These are phyloP conservation scores for Dryobota labecula DNA, from an alignment of 2,888 invertebrate species.

Conservation along the genomic window DNA sequence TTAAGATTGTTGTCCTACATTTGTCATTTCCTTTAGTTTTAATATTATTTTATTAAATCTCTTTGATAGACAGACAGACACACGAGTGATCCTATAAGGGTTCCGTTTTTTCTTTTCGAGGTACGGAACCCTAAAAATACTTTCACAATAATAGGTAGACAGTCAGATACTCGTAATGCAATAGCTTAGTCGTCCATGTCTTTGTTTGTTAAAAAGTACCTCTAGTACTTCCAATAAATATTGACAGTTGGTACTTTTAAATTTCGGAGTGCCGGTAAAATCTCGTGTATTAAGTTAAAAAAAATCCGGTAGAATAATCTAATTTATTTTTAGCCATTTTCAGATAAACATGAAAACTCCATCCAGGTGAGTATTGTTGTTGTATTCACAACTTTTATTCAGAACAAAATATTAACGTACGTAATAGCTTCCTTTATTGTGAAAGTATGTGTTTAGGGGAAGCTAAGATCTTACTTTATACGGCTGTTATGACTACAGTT, in stretches of 20 bases:
- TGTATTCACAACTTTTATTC: slow-evolving; percentile 43
- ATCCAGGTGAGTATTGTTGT: slow-evolving; percentile 42
- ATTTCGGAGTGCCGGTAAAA: slow-evolving; percentile 4
- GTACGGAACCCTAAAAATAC: no score
- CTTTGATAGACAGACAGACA: no score
- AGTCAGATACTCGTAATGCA: no score
- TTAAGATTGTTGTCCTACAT: no score
- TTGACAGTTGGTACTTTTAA: slow-evolving; percentile 16
- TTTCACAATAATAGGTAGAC: no score
- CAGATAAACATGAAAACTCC: slow-evolving; percentile 55
- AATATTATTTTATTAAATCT: no score
- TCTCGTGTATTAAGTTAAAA: neutral
- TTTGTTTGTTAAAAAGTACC: neutral
- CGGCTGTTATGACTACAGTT: slow-evolving; percentile 35
- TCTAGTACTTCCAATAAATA: slow-evolving; percentile 10
- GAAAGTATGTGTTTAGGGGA: slow-evolving; percentile 43
- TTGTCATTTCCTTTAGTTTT: no score
- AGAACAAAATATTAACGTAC: slow-evolving; percentile 41
- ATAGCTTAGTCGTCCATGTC: no score
- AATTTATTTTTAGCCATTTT: slow-evolving; percentile 18
- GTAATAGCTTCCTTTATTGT: slow-evolving; percentile 49
- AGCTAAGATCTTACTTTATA: slow-evolving; percentile 28
- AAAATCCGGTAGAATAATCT: slow-evolving; percentile 14
- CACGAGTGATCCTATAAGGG: no score
- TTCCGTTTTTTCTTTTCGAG: no score